Base-by-base conservation (phyloP, 2,888 invertebrate species). In the Eristalis arbustorum region DNA sequence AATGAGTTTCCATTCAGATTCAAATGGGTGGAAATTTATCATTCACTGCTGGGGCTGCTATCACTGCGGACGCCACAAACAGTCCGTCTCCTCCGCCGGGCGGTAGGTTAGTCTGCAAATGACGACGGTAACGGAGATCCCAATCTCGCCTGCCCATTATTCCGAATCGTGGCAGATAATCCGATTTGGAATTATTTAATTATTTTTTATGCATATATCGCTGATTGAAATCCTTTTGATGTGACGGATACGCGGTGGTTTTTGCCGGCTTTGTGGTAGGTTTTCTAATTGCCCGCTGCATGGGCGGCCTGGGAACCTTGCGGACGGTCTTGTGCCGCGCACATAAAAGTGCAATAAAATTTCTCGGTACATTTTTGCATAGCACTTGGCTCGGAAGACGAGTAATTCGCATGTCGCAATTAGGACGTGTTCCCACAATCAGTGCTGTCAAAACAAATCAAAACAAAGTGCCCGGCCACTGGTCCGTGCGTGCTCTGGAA, bases 371-470 rank as follows among this genome's bases (percentile, higher is more conserved):
- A 13, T 85, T 85, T 81, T 81, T 85, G 85, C 85, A 82, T 82
- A 82, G 37, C 72, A 31, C 49, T 49, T 22, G n/a, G 22, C 1
- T 11, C n/a, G 34, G 42, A 42, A 31, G 40, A 66, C 25, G 28
- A 88, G 89, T 31, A 89, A 90, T 88, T 67, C 89, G 79, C 91
- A 89, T 90, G 88, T 89, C 90, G 90, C 90, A 89, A 91, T 91
- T 91, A 90, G 81, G 64, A 76, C 68, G 40, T 81, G 88, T 90
- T 90, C 90, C 89, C 90, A 90, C 90, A 89, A 90, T 90, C 89
- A 88, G 88, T 90, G 88, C 89, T 92, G 92, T 92, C 92, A 92
- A 91, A 92, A 92, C 92, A 92, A 92, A 91, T 92, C 92, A 92
- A 90, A 92, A 91, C 90, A 91, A 82, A 82, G 85, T 82, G 62